phyloP scores from a whole-genome alignment of 2,797 vertebrate species.

The Mus spretus region DNA sequence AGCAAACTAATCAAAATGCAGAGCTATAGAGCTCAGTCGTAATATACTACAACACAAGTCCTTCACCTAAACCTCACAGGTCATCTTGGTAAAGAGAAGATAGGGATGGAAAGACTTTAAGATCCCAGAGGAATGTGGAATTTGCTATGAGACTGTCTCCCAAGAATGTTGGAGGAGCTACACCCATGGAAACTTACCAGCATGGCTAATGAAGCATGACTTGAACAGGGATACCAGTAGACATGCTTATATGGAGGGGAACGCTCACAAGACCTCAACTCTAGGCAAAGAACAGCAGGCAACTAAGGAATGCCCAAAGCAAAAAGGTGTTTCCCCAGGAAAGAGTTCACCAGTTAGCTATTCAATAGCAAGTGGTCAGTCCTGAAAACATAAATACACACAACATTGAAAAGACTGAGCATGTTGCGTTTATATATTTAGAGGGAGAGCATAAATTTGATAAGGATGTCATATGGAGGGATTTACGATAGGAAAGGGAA shows the following conservation, averaged over 20 bases:
- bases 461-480: not conserved
- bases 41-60: not conserved
- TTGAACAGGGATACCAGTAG: not conserved
- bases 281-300: not conserved
- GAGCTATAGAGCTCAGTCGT: not conserved
- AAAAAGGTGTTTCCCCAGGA: not conserved
- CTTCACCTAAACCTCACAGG: not conserved
- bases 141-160: not conserved
- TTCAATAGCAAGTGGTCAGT: not conserved
- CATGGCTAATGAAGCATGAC: not conserved
- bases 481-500: not conserved
- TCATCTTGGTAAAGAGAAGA: not conserved
- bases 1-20: not conserved
- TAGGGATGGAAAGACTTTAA: not conserved
- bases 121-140: not conserved
- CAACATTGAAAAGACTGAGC: not conserved
- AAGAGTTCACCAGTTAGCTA: not conserved
- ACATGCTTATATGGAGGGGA: not conserved
- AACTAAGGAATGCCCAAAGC: not conserved
- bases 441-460: not conserved
- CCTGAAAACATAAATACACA: not conserved
- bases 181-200: not conserved
- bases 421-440: not conserved
- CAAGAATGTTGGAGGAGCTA: not conserved
- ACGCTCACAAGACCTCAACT: no score